Conservation (phyloP, 2,113 vertebrate species). For the Oenanthe oenanthe region DNA sequence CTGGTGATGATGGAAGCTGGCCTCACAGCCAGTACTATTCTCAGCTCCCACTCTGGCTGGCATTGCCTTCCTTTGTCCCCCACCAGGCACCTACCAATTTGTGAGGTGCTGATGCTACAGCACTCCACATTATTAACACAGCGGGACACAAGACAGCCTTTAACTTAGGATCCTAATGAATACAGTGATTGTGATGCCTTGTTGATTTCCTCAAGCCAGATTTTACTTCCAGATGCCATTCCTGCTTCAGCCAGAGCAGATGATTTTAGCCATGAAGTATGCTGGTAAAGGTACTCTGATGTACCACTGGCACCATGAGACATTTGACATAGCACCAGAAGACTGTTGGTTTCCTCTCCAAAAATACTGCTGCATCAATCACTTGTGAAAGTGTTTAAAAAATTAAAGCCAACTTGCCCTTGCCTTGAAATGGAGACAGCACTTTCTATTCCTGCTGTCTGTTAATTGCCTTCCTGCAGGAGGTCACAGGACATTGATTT, state of each 20-base stretch:
- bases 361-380: neutral
- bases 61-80: neutral
- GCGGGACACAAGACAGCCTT: neutral
- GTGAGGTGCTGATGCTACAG: neutral
- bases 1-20: neutral
- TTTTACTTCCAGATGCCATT: neutral
- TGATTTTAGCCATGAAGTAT: neutral
- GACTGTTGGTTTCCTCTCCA: neutral
- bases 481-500: neutral
- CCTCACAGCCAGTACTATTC: neutral
- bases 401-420: neutral
- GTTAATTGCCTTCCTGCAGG: neutral
- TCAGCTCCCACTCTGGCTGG: neutral
- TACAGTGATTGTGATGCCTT: neutral
- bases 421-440: neutral
- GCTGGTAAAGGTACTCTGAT: neutral
- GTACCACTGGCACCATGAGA: neutral
- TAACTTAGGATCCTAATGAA: neutral
- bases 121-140: neutral
- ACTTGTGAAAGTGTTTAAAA: neutral
- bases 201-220: neutral
- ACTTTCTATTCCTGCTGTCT: neutral
- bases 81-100: neutral
- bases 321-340: neutral
- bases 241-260: neutral